Evolutionary conservation across 2,113 vertebrate genomes (phyloP).

Genomic region (Hippolais icterina): DNA sequence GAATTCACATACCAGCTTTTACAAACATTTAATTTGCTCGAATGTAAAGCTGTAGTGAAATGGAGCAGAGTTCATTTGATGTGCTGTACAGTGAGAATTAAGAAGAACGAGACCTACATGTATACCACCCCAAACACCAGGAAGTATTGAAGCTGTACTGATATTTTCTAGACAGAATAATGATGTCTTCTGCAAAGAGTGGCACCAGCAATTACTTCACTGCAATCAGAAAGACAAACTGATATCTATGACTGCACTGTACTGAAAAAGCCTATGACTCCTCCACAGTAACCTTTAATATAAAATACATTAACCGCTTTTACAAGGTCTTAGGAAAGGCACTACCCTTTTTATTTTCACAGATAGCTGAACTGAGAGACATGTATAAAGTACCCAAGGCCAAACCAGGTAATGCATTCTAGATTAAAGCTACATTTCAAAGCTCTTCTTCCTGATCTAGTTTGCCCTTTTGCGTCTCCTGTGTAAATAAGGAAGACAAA

Average conservation of each 20-base stretch:
- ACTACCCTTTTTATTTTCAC: neutral
- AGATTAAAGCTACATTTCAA: neutral
- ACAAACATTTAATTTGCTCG: neutral
- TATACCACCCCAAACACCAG: neutral
- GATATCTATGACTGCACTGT: neutral
- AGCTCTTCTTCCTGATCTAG: neutral
- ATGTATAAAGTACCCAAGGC: neutral
- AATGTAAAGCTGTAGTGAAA: neutral
- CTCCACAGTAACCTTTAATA: slow-evolving; percentile 6
- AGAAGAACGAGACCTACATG: slow-evolving; percentile 3
- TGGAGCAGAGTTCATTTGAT: neutral
- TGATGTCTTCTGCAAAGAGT: neutral
- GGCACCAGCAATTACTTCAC: neutral
- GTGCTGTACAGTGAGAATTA: neutral
- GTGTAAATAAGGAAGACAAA: slow-evolving; percentile 24
- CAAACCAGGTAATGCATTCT: neutral
- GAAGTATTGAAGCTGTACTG: slow-evolving; percentile 2
- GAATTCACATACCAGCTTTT: neutral
- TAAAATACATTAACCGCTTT: slow-evolving; percentile 1
- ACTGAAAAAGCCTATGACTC: neutral
- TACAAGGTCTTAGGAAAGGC: slow-evolving; percentile 2
- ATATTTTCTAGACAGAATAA: slow-evolving; percentile 33
- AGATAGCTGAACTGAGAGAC: neutral
- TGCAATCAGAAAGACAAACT: slow-evolving; percentile 10
- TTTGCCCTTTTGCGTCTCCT: neutral